Evolutionary conservation across 2,797 vertebrate genomes (phyloP).

Genomic region (Prunella strophiata): DNA sequence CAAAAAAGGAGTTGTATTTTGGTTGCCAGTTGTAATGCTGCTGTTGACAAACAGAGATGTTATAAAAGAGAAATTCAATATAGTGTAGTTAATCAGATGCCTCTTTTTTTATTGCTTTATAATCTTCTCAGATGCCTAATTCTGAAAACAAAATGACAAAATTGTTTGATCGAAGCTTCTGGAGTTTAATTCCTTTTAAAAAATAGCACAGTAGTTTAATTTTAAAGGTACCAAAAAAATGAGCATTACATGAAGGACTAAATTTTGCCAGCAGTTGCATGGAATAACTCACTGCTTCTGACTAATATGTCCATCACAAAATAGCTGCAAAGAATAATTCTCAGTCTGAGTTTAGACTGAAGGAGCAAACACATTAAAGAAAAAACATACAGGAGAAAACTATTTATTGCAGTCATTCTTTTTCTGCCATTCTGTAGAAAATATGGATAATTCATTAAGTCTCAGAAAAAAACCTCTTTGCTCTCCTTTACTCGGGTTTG

Average conservation of each 20-base stretch:
- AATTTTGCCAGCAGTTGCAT: neutral
- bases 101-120: conserved; percentile 33
- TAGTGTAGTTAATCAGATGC: conserved; percentile 36
- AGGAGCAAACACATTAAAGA: neutral
- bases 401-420: conserved; percentile 20
- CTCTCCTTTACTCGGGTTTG: neutral
- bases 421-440: conserved; percentile 8
- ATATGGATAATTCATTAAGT: conserved; percentile 9
- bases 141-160: conserved; percentile 36
- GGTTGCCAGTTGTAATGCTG: conserved; percentile 20
- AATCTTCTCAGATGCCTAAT: conserved; percentile 34
- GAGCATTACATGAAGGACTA: neutral
- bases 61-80: conserved; percentile 40
- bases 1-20: neutral
- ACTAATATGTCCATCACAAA: neutral
- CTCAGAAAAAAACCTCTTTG: neutral
- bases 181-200: conserved; percentile 31
- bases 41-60: conserved; percentile 50
- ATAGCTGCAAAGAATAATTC: neutral
- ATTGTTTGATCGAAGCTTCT: neutral
- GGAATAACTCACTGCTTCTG: neutral
- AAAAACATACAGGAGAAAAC: neutral
- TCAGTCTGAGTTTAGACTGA: neutral
- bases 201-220: neutral
- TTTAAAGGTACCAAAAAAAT: neutral